phyloP scores from a whole-genome alignment of 35 echinoderm and acorn worm genomes.

The Diadema setosum region DNA sequence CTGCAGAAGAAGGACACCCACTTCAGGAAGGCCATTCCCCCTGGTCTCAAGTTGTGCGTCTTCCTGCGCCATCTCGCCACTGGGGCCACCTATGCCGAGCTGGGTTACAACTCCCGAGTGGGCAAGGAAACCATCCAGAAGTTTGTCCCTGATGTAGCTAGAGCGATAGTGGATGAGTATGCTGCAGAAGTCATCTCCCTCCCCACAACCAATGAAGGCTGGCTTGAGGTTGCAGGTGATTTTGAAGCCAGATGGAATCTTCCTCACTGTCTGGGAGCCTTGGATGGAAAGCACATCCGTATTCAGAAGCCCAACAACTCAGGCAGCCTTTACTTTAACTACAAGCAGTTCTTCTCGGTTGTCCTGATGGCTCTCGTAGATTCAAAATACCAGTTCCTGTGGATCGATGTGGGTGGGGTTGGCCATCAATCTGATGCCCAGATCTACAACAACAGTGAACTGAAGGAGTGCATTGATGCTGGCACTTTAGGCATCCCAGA shows the following conservation, averaged over 20 bases:
- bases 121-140: not conserved
- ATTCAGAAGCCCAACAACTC: conserved; percentile 36
- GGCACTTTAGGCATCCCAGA: not conserved
- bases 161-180: not conserved
- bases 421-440: conserved; percentile 11
- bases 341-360: conserved; percentile 41
- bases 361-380: conserved; percentile 67
- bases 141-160: not conserved
- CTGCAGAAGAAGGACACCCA: too few relatives aligned
- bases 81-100: not conserved
- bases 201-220: conserved; percentile 13
- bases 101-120: not conserved
- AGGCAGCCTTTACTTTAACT: conserved; percentile 49
- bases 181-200: not conserved
- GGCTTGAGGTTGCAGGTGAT: conserved; percentile 12
- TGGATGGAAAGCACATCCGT: conserved; percentile 71
- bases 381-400: conserved; percentile 7
- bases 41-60: not conserved
- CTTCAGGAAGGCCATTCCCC: too few relatives aligned
- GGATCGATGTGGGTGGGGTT: conserved; percentile 49
- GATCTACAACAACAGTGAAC: not conserved
- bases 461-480: not conserved
- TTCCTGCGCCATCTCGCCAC: not conserved
- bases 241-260: conserved; percentile 41
- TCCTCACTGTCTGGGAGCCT: conserved; percentile 49